phyloP scores from a whole-genome alignment of 2,113 vertebrate species.

The Neogobius melanostomus region DNA sequence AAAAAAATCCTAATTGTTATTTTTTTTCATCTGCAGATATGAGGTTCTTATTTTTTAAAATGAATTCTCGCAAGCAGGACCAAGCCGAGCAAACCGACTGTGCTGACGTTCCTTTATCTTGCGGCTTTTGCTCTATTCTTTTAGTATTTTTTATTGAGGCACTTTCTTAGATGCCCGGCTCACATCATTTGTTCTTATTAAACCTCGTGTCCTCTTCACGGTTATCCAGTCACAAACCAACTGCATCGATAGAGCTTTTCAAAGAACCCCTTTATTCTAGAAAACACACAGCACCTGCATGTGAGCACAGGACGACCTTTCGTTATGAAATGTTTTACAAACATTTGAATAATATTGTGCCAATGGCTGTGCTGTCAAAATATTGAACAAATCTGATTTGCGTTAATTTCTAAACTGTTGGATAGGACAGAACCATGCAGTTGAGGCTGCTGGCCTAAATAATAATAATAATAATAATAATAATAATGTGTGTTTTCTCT shows the following conservation, averaged over 20 bases:
- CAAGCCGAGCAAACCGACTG: too few species aligned
- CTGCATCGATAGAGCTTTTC: background rate
- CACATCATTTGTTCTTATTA: constrained; percentile 11
- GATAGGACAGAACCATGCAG: too few species aligned
- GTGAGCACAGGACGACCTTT: background rate
- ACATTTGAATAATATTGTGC: background rate
- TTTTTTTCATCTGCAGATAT: too few species aligned
- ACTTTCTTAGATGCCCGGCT: background rate
- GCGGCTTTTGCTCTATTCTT: background rate
- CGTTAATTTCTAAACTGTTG: too few species aligned
- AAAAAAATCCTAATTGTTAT: too few species aligned
- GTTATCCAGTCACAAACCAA: constrained; percentile 6
- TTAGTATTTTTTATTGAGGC: background rate
- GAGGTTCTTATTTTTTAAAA: too few species aligned
- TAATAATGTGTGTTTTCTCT: constrained; percentile 13
- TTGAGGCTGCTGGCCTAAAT: too few species aligned
- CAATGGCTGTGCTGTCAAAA: background rate
- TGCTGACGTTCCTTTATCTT: background rate
- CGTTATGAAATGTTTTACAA: background rate
- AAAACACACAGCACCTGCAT: background rate
- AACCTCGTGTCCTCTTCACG: constrained; percentile 10
- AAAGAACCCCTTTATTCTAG: constrained; percentile 1
- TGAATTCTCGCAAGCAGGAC: too few species aligned
- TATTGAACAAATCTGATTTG: too few species aligned
- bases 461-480: background rate